Evolutionary conservation across 2,113 vertebrate species (phyloP), one percentile per base, ranked within the genome.

Genomic region (Sinocyclocheilus anshuiensis): DNA sequence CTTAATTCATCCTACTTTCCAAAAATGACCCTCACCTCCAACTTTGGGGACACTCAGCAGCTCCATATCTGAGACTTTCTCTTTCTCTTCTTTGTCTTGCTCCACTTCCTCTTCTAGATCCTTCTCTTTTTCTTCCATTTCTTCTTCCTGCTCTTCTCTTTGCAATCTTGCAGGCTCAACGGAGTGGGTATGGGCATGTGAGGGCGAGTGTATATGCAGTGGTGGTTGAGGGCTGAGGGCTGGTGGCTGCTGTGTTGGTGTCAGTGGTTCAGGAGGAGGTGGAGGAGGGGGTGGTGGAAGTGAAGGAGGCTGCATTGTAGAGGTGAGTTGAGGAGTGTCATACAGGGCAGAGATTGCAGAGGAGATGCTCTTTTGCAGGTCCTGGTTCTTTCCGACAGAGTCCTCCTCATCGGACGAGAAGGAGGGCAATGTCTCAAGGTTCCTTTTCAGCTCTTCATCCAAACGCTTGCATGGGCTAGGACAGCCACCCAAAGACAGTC

Each of bases 341-440:
- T 98, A 97, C 4, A 98, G 94, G 42, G 97, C 97, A 0, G 97
- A 98, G 89, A 98, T 98, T 83, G 97, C 97, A 0, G 97, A 98
- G 29, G 97, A 97, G 86, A 98, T 98, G 93, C 97, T 97, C 90
- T 98, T 97, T 92, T 98, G 97, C 33, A 98, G 95, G 89, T 98
- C 97, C 91, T 97, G 96, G 91, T 98, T 98, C 93, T 98, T 98
- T 87, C 96, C 96, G 0, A 98, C 97, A 0, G 97, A 98, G 90
- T 98, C 97, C 78, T 98, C 97, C 90, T 98, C 97, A 0, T 98
- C 97, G 0, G 97, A 97, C 2, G 97, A 98, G 91, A 98, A 98
- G 0, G 97, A 98, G 0, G 97, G 97, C 71, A 98, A 89, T 0
- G 97, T 98, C 94, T 98, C 97, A 50, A 98, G 93, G 90, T 98